A percentile compares a stretch with the other conserved stretches of the same genome.
phyloP scores from a whole-genome alignment of 2,888 invertebrate species.

The Pherbina coryleti region DNA sequence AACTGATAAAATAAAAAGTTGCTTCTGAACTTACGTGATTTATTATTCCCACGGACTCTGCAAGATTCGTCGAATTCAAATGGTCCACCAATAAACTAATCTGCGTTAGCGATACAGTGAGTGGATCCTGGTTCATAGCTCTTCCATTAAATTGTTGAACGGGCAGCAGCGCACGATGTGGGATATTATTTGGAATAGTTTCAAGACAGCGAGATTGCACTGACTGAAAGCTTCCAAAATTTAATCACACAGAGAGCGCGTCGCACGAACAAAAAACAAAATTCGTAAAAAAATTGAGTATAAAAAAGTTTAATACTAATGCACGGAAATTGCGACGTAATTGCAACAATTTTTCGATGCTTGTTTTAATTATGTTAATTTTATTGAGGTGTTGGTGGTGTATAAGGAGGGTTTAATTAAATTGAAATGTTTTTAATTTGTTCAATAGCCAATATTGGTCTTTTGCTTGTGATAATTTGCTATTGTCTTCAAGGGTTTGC shows the following conservation, averaged over 20 bases:
- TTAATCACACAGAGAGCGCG: constrained; percentile 47
- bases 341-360: not conserved
- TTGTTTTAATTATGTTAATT: not conserved
- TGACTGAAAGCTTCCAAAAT: constrained; percentile 42
- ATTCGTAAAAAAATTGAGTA: constrained; percentile 30
- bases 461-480: not conserved
- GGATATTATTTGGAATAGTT: constrained; percentile 71
- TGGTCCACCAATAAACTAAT: constrained; percentile 97
- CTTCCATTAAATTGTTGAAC: constrained; percentile 46
- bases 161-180: constrained; percentile 54
- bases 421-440: not conserved
- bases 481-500: not conserved
- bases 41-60: constrained; percentile 89
- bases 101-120: constrained; percentile 92
- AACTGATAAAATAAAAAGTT: not conserved
- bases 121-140: constrained; percentile 99
- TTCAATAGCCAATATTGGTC: not conserved
- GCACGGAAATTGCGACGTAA: constrained; percentile 10
- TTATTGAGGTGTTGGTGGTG: not conserved
- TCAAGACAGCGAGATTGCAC: constrained; percentile 37
- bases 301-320: not conserved
- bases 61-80: constrained; percentile 96
- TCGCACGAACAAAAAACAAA: constrained; percentile 51
- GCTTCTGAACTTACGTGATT: constrained; percentile 79
- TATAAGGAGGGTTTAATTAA: constrained; percentile 12